Evolutionary conservation across 2,888 invertebrate genomes (phyloP).

Genomic region (Sicus ferrugineus): DNA sequence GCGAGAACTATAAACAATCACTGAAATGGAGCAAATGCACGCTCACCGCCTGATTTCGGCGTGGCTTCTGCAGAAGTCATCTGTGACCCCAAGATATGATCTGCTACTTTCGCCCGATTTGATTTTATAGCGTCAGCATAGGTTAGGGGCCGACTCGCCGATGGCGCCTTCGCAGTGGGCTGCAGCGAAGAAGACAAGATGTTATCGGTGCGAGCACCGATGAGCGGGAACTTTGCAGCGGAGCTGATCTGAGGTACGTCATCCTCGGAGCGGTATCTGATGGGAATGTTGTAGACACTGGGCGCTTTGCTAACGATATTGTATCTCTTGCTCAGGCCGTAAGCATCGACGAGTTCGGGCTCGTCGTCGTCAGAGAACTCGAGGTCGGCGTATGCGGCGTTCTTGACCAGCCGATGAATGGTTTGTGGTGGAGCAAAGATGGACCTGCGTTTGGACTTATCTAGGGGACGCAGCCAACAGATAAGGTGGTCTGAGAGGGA

Average conservation of each 20-base stretch:
- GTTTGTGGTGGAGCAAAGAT: slow-evolving; percentile 51
- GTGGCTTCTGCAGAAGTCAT: neutral
- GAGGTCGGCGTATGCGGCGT: slow-evolving; percentile 46
- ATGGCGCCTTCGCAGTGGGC: slow-evolving; percentile 43
- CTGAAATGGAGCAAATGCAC: neutral
- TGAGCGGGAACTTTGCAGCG: slow-evolving; percentile 43
- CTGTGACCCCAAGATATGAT: slow-evolving; percentile 38
- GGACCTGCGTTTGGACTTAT: slow-evolving; percentile 48
- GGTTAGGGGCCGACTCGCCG: slow-evolving; percentile 37
- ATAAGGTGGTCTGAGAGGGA: neutral
- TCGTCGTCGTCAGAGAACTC: slow-evolving; percentile 62
- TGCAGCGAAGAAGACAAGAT: slow-evolving; percentile 46
- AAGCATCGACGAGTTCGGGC: slow-evolving; percentile 39
- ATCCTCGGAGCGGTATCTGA: slow-evolving; percentile 40
- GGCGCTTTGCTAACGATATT: slow-evolving; percentile 31
- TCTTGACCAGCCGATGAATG: slow-evolving; percentile 46
- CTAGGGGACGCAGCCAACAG: slow-evolving; percentile 28
- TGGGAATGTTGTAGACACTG: slow-evolving; percentile 48
- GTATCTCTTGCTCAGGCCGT: slow-evolving; percentile 18
- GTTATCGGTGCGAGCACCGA: slow-evolving; percentile 48
- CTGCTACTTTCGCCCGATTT: slow-evolving; percentile 16
- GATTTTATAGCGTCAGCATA: slow-evolving; percentile 42
- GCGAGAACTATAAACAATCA: neutral
- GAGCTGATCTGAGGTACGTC: slow-evolving; percentile 35
- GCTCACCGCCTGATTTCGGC: neutral